phyloP scores from a whole-genome alignment of 2,888 invertebrate genomes.

The Iphiclides podalirius region DNA sequence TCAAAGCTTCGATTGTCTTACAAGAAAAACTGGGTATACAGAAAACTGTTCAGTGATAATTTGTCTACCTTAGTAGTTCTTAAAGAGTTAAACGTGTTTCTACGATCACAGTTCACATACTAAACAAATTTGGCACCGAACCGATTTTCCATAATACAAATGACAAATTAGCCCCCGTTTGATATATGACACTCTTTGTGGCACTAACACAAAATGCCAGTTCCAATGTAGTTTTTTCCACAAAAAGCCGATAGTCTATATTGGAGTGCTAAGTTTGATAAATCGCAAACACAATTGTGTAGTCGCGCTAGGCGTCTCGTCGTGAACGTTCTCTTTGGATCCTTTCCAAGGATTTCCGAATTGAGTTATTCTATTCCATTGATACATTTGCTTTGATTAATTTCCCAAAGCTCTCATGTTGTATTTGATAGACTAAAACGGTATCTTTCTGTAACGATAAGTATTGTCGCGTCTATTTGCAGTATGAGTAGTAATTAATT shows the following conservation, averaged over 20 bases:
- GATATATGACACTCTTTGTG: conserved; percentile 32
- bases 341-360: conserved; percentile 46
- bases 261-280: conserved; percentile 33
- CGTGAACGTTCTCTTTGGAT: conserved; percentile 55
- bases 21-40: no score
- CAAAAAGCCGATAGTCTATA: conserved; percentile 29
- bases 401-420: conserved; percentile 28
- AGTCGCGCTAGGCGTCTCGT: conserved; percentile 35
- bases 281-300: conserved; percentile 30
- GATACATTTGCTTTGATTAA: conserved; percentile 51
- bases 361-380: conserved; percentile 40
- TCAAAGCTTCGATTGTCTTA: no score
- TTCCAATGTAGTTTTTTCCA: conserved; percentile 29
- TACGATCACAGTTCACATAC: no score
- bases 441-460: conserved; percentile 1
- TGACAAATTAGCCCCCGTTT: conserved; percentile 42
- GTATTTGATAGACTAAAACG: conserved; percentile 11
- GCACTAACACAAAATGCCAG: conserved; percentile 27
- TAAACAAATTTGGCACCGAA: conserved; percentile 45
- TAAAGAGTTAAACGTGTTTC: no score
- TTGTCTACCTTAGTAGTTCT: no score
- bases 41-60: no score
- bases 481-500: not conserved
- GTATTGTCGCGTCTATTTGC: not conserved
- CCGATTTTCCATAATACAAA: conserved; percentile 39